phyloP scores from a whole-genome alignment of 2,797 vertebrate genomes.

The Geotria australis region DNA sequence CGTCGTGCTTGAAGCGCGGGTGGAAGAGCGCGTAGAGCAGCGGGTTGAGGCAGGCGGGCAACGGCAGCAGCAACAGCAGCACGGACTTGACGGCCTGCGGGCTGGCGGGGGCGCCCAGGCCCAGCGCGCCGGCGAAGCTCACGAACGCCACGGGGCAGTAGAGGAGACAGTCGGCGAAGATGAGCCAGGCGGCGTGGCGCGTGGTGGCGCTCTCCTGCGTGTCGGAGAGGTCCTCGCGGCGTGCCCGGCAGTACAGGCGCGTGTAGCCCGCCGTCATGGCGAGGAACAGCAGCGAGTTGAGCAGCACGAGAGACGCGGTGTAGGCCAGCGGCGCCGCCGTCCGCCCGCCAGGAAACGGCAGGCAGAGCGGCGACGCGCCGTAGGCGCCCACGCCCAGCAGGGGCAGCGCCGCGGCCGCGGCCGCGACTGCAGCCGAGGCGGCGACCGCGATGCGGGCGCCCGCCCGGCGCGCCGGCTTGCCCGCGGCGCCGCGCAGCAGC shows the following conservation, averaged over 20 bases:
- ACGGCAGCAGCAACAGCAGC: constrained; percentile 49
- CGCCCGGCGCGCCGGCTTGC: constrained; percentile 12
- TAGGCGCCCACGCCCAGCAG: constrained; percentile 12
- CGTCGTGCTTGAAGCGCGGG: constrained; percentile 45
- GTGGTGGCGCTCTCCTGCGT: constrained; percentile 63
- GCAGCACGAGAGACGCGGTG: constrained; percentile 46
- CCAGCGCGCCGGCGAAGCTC: constrained; percentile 9
- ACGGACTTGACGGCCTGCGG: constrained; percentile 52
- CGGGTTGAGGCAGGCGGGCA: constrained; percentile 66
- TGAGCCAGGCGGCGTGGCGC: constrained; percentile 71
- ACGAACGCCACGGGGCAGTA: constrained; percentile 63
- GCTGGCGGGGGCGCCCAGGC: constrained; percentile 49
- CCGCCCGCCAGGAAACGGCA: constrained; percentile 36
- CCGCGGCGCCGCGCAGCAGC: background rate
- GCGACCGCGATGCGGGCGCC: constrained; percentile 25
- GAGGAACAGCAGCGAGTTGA: constrained; percentile 64
- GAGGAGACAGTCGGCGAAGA: constrained; percentile 66
- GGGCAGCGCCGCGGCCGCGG: constrained; percentile 19
- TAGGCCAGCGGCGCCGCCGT: constrained; percentile 28
- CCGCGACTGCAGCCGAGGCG: constrained; percentile 14
- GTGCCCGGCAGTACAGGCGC: constrained; percentile 38
- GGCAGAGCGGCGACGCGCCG: constrained; percentile 49
- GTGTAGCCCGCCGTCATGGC: constrained; percentile 53
- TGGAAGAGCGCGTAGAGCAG: constrained; percentile 67
- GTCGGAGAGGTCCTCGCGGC: constrained; percentile 14